phyloP scores from a whole-genome alignment of 2,888 invertebrate genomes.

The Napeogenes sylphis region DNA sequence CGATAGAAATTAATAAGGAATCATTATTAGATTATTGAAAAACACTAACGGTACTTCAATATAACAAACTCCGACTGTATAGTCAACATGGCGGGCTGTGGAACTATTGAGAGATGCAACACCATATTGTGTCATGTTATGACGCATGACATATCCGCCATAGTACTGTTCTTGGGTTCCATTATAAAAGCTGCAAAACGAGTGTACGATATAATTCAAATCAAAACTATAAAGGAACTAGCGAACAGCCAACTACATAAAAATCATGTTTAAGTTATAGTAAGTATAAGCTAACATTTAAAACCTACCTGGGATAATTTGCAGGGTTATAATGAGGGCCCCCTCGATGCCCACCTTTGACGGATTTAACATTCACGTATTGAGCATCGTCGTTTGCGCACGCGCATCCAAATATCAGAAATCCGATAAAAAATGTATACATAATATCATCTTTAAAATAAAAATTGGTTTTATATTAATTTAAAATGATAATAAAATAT shows the following conservation, averaged over 20 bases:
- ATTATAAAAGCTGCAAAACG: conserved; percentile 33
- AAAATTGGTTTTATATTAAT: background rate
- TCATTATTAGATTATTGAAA: background rate
- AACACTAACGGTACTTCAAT: conserved; percentile 81
- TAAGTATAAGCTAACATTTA: too few relatives aligned
- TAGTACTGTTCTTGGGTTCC: conserved; percentile 19
- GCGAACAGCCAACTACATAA: too few relatives aligned
- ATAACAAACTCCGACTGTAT: conserved; percentile 76
- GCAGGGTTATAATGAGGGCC: conserved; percentile 39
- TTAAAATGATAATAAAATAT: too few relatives aligned
- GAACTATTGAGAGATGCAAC: conserved; percentile 32
- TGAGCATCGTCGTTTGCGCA: conserved; percentile 36
- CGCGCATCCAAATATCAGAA: conserved; percentile 39
- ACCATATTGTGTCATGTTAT: conserved; percentile 29
- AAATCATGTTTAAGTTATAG: too few relatives aligned
- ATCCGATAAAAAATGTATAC: conserved; percentile 23
- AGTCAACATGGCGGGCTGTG: conserved; percentile 31
- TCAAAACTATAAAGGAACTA: too few relatives aligned
- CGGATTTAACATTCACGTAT: conserved; percentile 43
- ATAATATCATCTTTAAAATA: conserved; percentile 13
- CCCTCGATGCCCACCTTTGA: conserved; percentile 50
- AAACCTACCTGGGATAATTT: conserved; percentile 42
- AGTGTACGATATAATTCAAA: background rate
- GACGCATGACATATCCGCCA: conserved; percentile 30
- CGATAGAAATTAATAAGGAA: background rate